A percentile compares a stretch with the other conserved stretches of the same genome.
These are phyloP conservation scores for Bovichtus diacanthus DNA, from an alignment of 2,797 vertebrate genomes.

Conservation along the genomic window DNA sequence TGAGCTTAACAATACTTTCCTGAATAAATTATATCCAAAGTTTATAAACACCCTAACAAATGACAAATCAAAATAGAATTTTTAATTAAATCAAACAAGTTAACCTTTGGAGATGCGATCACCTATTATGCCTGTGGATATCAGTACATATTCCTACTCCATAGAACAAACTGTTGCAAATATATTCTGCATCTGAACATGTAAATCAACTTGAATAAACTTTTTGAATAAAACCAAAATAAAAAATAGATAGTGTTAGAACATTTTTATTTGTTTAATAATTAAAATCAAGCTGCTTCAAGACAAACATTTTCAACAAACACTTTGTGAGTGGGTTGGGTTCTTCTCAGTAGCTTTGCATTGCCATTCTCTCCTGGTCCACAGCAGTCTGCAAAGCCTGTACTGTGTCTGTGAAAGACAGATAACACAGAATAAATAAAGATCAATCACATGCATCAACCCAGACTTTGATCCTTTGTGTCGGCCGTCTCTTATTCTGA, in stretches of 20 bases:
- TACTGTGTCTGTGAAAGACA: constrained; percentile 66
- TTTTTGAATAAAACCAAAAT: too few species aligned
- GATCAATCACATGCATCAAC: not conserved
- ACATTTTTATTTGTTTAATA: constrained; percentile 62
- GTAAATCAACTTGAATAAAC: too few species aligned
- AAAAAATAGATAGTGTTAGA: constrained; percentile 17
- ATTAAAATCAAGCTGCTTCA: constrained; percentile 20
- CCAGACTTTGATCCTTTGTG: not conserved
- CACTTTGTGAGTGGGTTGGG: not conserved
- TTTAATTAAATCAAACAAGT: not conserved
- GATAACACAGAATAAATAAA: not conserved
- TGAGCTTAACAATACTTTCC: not conserved
- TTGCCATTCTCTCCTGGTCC: constrained; percentile 61
- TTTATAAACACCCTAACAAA: not conserved
- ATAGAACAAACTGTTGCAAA: not conserved
- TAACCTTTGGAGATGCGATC: not conserved
- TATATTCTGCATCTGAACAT: not conserved
- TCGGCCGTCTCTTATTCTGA: too few species aligned
- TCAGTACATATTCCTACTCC: not conserved
- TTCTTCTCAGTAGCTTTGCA: constrained; percentile 49
- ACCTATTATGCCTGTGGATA: not conserved
- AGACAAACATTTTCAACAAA: not conserved
- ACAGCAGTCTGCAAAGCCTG: constrained; percentile 74
- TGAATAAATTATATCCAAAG: not conserved
- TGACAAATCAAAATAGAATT: not conserved